Evolutionary conservation across 1,140 invertebrate species (phyloP), one percentile per base, ranked within the genome.

Genomic region (Aethina tumida): DNA sequence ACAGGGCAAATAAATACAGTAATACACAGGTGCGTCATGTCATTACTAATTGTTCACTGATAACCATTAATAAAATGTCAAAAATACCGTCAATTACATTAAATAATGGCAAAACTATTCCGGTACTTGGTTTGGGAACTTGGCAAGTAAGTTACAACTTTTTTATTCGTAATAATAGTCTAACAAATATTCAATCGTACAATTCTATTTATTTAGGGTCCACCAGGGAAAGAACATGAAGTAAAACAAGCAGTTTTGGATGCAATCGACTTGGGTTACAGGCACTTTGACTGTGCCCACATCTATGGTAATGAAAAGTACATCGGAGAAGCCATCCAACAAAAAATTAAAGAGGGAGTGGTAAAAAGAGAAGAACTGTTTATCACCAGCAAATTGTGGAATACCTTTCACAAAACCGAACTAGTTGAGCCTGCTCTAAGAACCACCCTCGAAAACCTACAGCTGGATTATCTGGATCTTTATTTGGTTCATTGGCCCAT

Each of bases 401-500:
- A 74, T 47, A 77, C n/a, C n/a, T 26, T 66, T 56, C 78, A 82
- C 83, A 53, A 73, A 5, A 58, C 64, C 12, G 62, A 71, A n/a
- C 62, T 79, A 13, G 70, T 71, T 47, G 62, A 76, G 45, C 76
- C 79, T 0, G 63, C 71, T 8, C 62, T 81, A 7, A 72, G 71
- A 50, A 62, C 76, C 45, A 77, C 79, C 0, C 57, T 88, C 8
- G 52, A 63, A 5, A 70, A 73, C 41, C 64, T 88, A 2, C 69
- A 71, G 5, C 52, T 87, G 19, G 68, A 73, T n/a, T 87, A 87
- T 47, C 50, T 88, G 0, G 84, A 89, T 59, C 60, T 88, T 2
- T 86, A 78, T 50, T 66, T 88, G 0, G 71, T 89, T 29, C 85
- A 89, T 52, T 87, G 80, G 77, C 84, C 84, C 10, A 65, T 79